Evolutionary conservation across 2,888 invertebrate species (phyloP).

Genomic region (Apantesis nais): DNA sequence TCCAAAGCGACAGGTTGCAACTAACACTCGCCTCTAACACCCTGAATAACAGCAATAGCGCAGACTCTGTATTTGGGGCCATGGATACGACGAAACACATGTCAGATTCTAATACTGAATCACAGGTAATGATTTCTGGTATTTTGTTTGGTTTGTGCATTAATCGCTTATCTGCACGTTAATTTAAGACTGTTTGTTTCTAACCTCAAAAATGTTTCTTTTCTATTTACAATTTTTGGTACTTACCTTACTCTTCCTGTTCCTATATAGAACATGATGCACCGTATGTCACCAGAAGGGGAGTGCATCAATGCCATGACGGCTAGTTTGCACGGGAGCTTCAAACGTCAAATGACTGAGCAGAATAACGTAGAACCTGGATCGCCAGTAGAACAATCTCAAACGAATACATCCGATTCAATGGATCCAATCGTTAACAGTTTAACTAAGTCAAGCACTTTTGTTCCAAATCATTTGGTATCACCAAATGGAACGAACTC

Average conservation of each 20-base stretch:
- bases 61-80: constrained; percentile 70
- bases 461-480: constrained; percentile 76
- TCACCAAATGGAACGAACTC: constrained; percentile 83
- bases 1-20: constrained; percentile 80
- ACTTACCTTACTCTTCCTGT: constrained; percentile 68
- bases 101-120: constrained; percentile 70
- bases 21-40: constrained; percentile 84
- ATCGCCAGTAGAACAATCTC: constrained; percentile 78
- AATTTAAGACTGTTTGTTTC: constrained; percentile 44
- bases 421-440: constrained; percentile 74
- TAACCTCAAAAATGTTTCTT: constrained; percentile 50
- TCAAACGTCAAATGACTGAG: constrained; percentile 85
- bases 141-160: constrained; percentile 59
- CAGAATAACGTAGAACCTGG: constrained; percentile 70
- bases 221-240: constrained; percentile 45
- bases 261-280: constrained; percentile 87
- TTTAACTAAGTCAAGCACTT: constrained; percentile 74
- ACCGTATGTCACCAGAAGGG: constrained; percentile 90
- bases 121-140: constrained; percentile 71
- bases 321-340: constrained; percentile 88
- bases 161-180: constrained; percentile 53
- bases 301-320: constrained; percentile 87
- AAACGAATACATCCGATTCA: constrained; percentile 75
- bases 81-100: constrained; percentile 68
- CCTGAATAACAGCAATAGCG: constrained; percentile 76